Conservation (phyloP, 2,797 vertebrate species). For the Cirrhinus mrigala region DNA sequence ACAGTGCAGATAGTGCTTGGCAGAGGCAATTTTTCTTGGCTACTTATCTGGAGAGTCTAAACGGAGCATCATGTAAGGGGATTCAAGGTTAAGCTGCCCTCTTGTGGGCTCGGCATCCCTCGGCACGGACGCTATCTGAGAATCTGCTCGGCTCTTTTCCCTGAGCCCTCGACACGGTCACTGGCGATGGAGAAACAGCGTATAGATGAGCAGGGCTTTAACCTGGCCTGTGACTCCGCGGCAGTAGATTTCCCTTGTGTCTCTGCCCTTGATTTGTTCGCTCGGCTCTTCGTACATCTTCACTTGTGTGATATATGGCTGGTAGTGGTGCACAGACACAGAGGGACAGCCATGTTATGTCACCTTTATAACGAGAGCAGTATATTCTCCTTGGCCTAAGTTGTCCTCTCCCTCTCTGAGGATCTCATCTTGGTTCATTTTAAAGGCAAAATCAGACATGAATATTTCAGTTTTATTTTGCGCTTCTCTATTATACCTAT, state of each 20-base stretch:
- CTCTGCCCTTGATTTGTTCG: conserved; percentile 64
- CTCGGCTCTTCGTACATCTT: conserved; percentile 57
- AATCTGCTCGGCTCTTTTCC: conserved; percentile 26
- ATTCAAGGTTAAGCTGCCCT: conserved; percentile 54
- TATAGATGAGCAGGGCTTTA: conserved; percentile 50
- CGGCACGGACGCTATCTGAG: conserved; percentile 22
- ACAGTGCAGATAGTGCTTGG: conserved; percentile 11
- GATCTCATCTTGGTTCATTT: conserved; percentile 29
- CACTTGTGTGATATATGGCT: conserved; percentile 61
- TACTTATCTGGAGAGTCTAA: conserved; percentile 50
- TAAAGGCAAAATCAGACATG: conserved; percentile 57
- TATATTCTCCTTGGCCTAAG: conserved; percentile 60
- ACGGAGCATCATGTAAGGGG: conserved; percentile 49
- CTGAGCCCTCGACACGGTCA: conserved; percentile 27
- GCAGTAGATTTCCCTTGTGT: conserved; percentile 57
- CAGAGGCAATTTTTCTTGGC: conserved; percentile 35
- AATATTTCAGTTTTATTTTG: conserved; percentile 61
- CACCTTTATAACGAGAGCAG: conserved; percentile 62
- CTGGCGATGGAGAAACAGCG: neutral
- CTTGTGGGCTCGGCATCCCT: conserved; percentile 14
- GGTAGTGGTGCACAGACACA: conserved; percentile 50
- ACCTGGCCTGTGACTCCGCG: conserved; percentile 54
- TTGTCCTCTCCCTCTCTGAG: conserved; percentile 17
- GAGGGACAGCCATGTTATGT: conserved; percentile 60
- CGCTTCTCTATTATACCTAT: conserved; percentile 34